These are phyloP conservation scores for Antechinus stuartii DNA, from an alignment of 2,113 vertebrate species.

Conservation along the genomic window DNA sequence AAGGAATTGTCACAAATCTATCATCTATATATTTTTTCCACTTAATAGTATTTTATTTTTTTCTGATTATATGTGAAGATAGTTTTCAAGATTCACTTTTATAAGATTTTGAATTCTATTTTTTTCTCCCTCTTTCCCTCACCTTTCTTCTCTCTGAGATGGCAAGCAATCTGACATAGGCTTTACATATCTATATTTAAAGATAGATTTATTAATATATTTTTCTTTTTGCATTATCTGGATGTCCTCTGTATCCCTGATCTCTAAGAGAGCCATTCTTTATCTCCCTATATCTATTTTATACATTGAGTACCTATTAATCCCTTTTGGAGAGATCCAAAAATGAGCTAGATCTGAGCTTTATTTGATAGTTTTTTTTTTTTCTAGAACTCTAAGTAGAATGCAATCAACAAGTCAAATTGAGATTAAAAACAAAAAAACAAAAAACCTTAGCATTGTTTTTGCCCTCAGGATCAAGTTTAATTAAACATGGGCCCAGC, in stretches of 20 bases:
- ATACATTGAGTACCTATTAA: neutral
- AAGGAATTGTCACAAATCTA: neutral
- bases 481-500: neutral
- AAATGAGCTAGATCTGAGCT: neutral
- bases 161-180: too few species aligned
- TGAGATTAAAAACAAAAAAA: neutral
- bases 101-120: too few species aligned
- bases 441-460: neutral
- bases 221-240: neutral
- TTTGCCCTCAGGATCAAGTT: neutral
- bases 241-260: neutral
- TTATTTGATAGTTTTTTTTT: neutral
- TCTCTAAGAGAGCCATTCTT: neutral
- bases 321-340: neutral
- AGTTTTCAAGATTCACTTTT: too few species aligned
- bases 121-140: too few species aligned
- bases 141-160: too few species aligned
- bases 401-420: neutral
- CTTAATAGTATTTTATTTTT: too few species aligned
- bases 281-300: neutral
- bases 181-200: neutral
- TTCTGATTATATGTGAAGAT: too few species aligned
- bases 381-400: neutral
- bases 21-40: neutral
- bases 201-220: neutral